These are phyloP conservation scores for Limenitis camilla DNA, from an alignment of 2,888 invertebrate species.

Conservation along the genomic window DNA sequence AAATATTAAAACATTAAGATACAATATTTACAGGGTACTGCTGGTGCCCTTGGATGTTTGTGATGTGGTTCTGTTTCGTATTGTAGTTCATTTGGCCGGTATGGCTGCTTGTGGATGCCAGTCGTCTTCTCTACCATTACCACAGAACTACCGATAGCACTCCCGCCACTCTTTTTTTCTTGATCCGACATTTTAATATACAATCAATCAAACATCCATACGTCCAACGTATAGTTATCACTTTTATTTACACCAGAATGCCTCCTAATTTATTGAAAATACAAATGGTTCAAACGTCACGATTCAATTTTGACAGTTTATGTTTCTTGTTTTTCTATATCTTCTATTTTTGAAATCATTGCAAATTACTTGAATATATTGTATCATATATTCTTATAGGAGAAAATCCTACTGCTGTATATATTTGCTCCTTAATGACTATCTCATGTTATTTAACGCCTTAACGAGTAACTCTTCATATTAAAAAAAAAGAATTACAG, in stretches of 20 bases:
- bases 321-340: slow-evolving; percentile 43
- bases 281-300: slow-evolving; percentile 54
- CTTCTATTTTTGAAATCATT: slow-evolving; percentile 50
- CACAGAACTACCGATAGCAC: slow-evolving; percentile 30
- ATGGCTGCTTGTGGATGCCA: slow-evolving; percentile 39
- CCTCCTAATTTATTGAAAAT: slow-evolving; percentile 44
- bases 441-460: too few relatives aligned
- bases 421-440: too few relatives aligned
- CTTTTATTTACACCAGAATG: slow-evolving; percentile 46
- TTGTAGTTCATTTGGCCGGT: slow-evolving; percentile 40
- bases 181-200: slow-evolving; percentile 53
- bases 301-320: slow-evolving; percentile 57
- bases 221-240: slow-evolving; percentile 35
- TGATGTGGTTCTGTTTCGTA: slow-evolving; percentile 42
- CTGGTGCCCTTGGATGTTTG: slow-evolving; percentile 49
- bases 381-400: neutral
- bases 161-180: slow-evolving; percentile 42
- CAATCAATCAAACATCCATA: slow-evolving; percentile 47
- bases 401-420: too few relatives aligned
- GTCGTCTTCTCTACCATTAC: slow-evolving; percentile 46
- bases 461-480: too few relatives aligned
- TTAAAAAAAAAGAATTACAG: too few relatives aligned
- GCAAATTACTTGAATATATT: too few relatives aligned
- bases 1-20: neutral
- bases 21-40: slow-evolving; percentile 40